Percentiles rank a stretch among this genome's conserved stretches.
Conservation (phyloP, 2,888 invertebrate species). For the Polydrusus cervinus region DNA sequence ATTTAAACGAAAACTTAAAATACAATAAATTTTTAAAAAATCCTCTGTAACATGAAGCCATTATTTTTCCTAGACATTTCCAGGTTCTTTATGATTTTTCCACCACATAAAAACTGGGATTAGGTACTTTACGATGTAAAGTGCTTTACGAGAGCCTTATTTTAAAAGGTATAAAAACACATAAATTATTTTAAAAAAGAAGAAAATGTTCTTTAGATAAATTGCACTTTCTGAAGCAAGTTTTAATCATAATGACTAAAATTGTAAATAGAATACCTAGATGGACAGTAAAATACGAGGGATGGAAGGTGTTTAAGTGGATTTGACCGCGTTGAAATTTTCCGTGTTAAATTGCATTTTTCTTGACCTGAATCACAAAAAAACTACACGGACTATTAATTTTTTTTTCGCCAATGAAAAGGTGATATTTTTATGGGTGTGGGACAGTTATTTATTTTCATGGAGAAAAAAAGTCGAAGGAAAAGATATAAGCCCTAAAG, state of each 20-base stretch:
- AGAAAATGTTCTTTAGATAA: neutral
- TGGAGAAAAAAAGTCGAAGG: too few species aligned
- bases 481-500: too few species aligned
- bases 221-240: neutral
- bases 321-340: too few species aligned
- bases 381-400: too few species aligned
- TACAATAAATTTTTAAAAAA: neutral
- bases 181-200: slow-evolving; percentile 5
- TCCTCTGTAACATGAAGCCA: neutral
- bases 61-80: slow-evolving; percentile 11
- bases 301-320: too few species aligned
- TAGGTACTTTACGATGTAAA: slow-evolving; percentile 15
- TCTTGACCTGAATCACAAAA: too few species aligned
- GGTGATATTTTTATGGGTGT: too few species aligned
- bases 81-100: slow-evolving; percentile 20
- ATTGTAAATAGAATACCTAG: too few species aligned
- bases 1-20: neutral
- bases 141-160: slow-evolving; percentile 13
- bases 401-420: too few species aligned
- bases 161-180: slow-evolving; percentile 4
- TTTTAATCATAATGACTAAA: neutral
- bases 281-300: too few species aligned
- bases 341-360: too few species aligned
- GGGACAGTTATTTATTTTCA: too few species aligned
- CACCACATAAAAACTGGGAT: slow-evolving; percentile 16